Evolutionary conservation across 2,113 vertebrate genomes (phyloP), one percentile per base, ranked within the genome.

Genomic region (Thamnophis sirtalis): DNA sequence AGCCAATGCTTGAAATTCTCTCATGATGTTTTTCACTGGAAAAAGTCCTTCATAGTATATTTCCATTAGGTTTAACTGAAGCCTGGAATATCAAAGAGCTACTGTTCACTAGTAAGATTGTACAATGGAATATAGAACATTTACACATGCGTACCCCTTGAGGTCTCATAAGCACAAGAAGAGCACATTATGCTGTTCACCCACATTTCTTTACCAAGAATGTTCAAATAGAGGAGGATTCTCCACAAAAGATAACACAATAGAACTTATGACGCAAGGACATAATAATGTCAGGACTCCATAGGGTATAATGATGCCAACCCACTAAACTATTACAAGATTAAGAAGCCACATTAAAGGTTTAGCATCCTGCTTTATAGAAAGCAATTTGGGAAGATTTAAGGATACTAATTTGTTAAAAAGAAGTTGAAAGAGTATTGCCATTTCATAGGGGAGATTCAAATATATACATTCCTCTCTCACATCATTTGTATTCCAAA

Each of bases 401-500:
- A 9, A 49, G 21, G 58, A 89, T 55, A 26, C n/a, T 51, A 60
- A 86, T 89, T 86, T 60, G 54, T 49, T 55, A 56, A 26, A 43
- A 56, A 28, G 68, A 63, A 73, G 63, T 54, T 87, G 85, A 92
- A 88, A 88, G 38, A 80, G 24, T 60, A 58, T 48, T 89, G 51
- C 6, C 55, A 89, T 89, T 89, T 92, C 21, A 60, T 1, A 28
- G 87, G 15, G 60, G 21, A 84, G 84, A 60, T 58, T 43, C 55
- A 38, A 80, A 84, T 56, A 89, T 89, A 55, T 92, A 80, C 63
- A 86, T 53, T 24, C 17, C 9, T 43, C n/a, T 63, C 43, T 28
- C 26, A 60, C 54, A 85, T 91, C 15, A 68, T 84, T 91, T 91
- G 33, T 54, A 89, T 84, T 85, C 73, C 28, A 60, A 88, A 89